phyloP scores from a whole-genome alignment of 2,888 invertebrate genomes.

The Ophioninae sp. region DNA sequence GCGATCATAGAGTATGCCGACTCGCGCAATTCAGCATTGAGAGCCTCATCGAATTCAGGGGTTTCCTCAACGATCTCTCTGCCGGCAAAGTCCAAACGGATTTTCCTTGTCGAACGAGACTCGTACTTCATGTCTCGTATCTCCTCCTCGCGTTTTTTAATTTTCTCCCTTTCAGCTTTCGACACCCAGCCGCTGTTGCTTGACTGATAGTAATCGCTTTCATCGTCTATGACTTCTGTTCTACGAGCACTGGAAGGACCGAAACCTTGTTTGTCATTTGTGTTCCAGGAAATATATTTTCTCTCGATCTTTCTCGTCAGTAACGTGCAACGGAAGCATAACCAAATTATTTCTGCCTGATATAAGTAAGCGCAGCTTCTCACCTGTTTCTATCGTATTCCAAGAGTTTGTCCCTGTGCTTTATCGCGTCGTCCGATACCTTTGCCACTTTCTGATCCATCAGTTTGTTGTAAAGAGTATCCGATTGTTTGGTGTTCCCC shows the following conservation, averaged over 20 bases:
- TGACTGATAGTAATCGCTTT: slow-evolving; percentile 93
- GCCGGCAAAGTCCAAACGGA: slow-evolving; percentile 90
- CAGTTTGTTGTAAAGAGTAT: slow-evolving; percentile 85
- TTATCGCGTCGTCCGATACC: slow-evolving; percentile 88
- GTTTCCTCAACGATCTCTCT: slow-evolving; percentile 70
- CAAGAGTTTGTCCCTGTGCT: slow-evolving; percentile 90
- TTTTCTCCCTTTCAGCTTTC: slow-evolving; percentile 85
- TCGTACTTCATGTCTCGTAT: slow-evolving; percentile 87
- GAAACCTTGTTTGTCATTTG: not conserved
- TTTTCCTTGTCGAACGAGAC: slow-evolving; percentile 85
- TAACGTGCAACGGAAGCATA: not conserved
- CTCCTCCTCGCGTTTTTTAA: slow-evolving; percentile 86
- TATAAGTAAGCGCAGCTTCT: slow-evolving; percentile 17
- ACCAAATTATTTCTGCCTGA: not conserved
- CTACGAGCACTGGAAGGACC: slow-evolving; percentile 84
- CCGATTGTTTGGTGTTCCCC: slow-evolving; percentile 86
- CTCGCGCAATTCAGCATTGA: slow-evolving; percentile 79
- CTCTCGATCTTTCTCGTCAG: not conserved
- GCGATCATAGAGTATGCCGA: slow-evolving; percentile 76
- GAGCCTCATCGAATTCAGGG: slow-evolving; percentile 74
- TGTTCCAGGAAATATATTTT: not conserved
- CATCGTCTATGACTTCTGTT: slow-evolving; percentile 94
- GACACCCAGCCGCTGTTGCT: slow-evolving; percentile 92
- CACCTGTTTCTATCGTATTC: slow-evolving; percentile 93
- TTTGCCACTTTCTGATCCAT: slow-evolving; percentile 83